A percentile compares a stretch with the other conserved stretches of the same genome.
Evolutionary conservation across 2,888 invertebrate genomes (phyloP).

Genomic region (Aphodius sticticus): DNA sequence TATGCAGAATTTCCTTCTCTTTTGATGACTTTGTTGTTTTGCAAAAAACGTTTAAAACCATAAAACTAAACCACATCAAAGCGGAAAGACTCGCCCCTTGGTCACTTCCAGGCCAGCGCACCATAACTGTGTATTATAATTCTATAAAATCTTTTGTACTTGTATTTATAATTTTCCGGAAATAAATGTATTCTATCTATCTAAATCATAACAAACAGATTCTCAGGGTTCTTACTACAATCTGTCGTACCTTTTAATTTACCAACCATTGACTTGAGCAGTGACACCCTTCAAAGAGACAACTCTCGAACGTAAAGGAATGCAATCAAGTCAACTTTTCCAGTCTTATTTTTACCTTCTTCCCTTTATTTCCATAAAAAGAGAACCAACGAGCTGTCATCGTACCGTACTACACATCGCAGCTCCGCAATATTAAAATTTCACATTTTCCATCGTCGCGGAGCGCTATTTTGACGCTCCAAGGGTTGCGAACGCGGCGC

Average conservation of each 20-base stretch:
- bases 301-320: background rate
- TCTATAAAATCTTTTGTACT: too few species aligned
- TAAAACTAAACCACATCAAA: too few species aligned
- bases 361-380: background rate
- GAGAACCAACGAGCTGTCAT: background rate
- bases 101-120: too few species aligned
- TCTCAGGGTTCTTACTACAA: too few species aligned
- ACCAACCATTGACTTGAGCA: background rate
- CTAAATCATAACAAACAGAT: too few species aligned
- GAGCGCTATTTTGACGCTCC: background rate
- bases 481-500: background rate
- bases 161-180: too few species aligned
- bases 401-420: conserved; percentile 10
- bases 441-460: conserved; percentile 7
- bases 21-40: too few species aligned
- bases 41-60: too few species aligned
- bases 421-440: conserved; percentile 27
- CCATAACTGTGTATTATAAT: too few species aligned
- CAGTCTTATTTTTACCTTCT: background rate
- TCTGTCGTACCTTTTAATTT: background rate
- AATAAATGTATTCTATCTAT: too few species aligned
- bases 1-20: too few species aligned
- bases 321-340: background rate
- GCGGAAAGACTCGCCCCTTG: too few species aligned
- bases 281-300: background rate